A percentile compares a stretch with the other conserved stretches of the same genome.
Evolutionary conservation across 2,113 vertebrate species (phyloP).

Genomic region (Semicossyphus pulcher): DNA sequence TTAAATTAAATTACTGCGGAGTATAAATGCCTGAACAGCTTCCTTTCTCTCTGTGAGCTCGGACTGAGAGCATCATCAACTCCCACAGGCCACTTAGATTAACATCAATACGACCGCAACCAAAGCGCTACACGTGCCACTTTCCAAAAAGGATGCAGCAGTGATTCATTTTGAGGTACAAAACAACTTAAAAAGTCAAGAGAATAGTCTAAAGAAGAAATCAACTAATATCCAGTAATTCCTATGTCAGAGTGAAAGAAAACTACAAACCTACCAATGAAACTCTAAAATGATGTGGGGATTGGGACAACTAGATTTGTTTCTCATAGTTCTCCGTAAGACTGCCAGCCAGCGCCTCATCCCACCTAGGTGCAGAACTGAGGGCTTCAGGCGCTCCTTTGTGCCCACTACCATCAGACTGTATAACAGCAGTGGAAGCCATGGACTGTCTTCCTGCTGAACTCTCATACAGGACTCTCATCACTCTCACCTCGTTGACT

Average conservation of each 20-base stretch:
- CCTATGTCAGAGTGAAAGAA: not conserved
- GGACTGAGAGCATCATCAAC: conserved; percentile 35
- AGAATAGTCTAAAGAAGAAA: not conserved
- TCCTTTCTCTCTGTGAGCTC: conserved; percentile 30
- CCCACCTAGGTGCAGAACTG: too few species aligned
- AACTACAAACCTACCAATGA: too few species aligned
- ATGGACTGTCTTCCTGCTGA: too few species aligned
- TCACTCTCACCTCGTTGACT: too few species aligned
- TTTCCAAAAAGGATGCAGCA: not conserved
- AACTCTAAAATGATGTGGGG: too few species aligned
- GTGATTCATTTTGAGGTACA: not conserved
- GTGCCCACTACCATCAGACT: too few species aligned
- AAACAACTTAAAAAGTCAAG: not conserved
- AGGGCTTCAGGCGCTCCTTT: too few species aligned
- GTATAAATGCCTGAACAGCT: conserved; percentile 34
- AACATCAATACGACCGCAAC: conserved; percentile 27
- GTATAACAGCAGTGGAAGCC: too few species aligned
- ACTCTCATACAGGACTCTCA: too few species aligned
- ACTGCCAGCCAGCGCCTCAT: too few species aligned
- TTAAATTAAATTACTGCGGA: conserved; percentile 55
- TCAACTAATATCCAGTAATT: not conserved
- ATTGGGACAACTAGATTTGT: too few species aligned
- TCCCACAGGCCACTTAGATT: conserved; percentile 19
- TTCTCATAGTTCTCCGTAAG: too few species aligned
- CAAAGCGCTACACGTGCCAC: conserved; percentile 15